Conservation (phyloP, 2,797 vertebrate species). For the Phataginus tetradactyla region DNA sequence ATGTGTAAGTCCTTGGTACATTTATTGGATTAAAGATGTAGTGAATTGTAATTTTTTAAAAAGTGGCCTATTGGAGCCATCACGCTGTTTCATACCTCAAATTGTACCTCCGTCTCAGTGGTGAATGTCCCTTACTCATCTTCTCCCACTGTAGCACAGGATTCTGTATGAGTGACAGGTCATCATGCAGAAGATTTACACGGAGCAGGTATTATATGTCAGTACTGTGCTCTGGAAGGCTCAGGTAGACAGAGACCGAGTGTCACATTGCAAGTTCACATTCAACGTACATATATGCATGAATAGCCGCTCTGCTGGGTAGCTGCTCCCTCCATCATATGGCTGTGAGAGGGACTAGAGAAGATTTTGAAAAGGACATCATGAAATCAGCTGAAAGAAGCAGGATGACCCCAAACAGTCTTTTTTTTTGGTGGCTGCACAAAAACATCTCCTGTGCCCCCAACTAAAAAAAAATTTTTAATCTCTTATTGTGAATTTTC, state of each 20-base stretch:
- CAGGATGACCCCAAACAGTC: neutral
- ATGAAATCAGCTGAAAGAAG: neutral
- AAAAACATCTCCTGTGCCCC: neutral
- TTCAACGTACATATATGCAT: neutral
- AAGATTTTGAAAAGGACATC: neutral
- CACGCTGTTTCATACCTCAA: neutral
- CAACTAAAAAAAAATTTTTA: neutral
- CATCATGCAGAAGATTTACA: neutral
- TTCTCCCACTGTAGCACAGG: neutral
- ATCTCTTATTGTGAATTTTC: neutral
- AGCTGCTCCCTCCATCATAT: no score
- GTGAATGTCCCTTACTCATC: neutral
- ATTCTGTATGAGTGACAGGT: neutral
- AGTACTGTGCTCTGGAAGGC: neutral
- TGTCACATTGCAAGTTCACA: neutral
- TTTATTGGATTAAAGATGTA: neutral
- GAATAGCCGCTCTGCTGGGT: no score
- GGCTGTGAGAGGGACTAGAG: neutral
- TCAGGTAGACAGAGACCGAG: neutral
- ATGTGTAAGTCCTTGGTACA: neutral
- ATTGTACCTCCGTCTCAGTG: neutral
- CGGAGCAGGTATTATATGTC: neutral
- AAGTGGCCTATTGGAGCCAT: neutral
- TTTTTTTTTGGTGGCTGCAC: neutral
- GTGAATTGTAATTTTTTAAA: neutral